Evolutionary conservation across 2,888 invertebrate species (phyloP).

Genomic region (Chrysolina haemoptera): DNA sequence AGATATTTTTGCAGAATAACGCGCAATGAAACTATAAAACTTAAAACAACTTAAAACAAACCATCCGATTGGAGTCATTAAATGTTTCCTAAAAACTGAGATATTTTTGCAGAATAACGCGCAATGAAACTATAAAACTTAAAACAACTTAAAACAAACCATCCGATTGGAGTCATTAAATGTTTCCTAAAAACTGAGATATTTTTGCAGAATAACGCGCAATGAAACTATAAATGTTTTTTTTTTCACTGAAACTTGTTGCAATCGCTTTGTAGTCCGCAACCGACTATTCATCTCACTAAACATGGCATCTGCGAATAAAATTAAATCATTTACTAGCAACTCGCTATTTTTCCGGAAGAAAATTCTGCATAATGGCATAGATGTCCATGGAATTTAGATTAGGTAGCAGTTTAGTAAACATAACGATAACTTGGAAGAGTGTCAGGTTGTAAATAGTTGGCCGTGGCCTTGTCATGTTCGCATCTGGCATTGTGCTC

Average conservation of each 20-base stretch:
- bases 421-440: conserved; percentile 55
- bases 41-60: no score
- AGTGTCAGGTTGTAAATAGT: conserved; percentile 60
- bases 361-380: conserved; percentile 37
- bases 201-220: no score
- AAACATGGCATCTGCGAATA: conserved; percentile 9
- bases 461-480: conserved; percentile 58
- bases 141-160: no score
- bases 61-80: no score
- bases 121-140: no score
- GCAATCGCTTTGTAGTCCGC: background rate
- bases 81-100: no score
- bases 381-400: conserved; percentile 43
- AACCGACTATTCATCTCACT: background rate
- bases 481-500: conserved; percentile 55
- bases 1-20: no score
- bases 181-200: no score
- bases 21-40: no score
- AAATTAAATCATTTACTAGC: conserved; percentile 18
- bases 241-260: background rate
- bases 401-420: conserved; percentile 43
- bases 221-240: background rate
- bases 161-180: no score
- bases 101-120: no score
- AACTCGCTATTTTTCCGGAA: conserved; percentile 27